Evolutionary conservation across 2,888 invertebrate genomes (phyloP), one percentile per base, ranked within the genome.

Genomic region (Netelia inedita): DNA sequence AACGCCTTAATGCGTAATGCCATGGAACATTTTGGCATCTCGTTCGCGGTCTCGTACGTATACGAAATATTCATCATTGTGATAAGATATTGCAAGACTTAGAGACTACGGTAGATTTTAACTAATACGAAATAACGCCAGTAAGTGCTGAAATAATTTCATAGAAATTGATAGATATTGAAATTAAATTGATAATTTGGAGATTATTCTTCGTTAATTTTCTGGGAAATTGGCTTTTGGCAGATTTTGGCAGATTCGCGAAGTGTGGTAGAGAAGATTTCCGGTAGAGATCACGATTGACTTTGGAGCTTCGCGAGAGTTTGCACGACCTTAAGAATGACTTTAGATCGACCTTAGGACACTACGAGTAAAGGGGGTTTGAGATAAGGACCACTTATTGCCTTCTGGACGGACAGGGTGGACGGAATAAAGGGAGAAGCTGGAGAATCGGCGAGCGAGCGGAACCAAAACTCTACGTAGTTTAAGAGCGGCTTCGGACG

Each of bases 1-100:
- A 82, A 66, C 74, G 74, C 71, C 71, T 66, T 68, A 68, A 61
- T 16, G 28, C 63, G 41, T 78, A 65, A 81, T 63, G 57, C 81
- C 76, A 19, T n/a, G 53, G 50, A 75, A 53, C 66, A 78, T 72
- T 71, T 79, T 35, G 69, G 81, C 41, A 35, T 46, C 73, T 35
- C 35, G 21, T 41, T 16, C 21, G 23, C n/a, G 11, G 55, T 41
- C 21, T 46, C 71, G 57, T 59, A 59, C 46, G 53, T 11, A 28
- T 11, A 28, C 35, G 35, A 35, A 35, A 35, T 35, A 35, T 35
- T 35, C 35, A 6, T 35, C 35, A 35, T 35, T 35, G 6, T 23
- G 23, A 23, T 23, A 23, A 23, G 23, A 23, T 0, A 35, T 35
- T 35, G 35, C 1, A 35, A 35, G 35, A 35, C 6, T 35, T 35